These are phyloP conservation scores for Muraenolepis orangiensis DNA, from an alignment of 2,797 vertebrate genomes.

Conservation along the genomic window DNA sequence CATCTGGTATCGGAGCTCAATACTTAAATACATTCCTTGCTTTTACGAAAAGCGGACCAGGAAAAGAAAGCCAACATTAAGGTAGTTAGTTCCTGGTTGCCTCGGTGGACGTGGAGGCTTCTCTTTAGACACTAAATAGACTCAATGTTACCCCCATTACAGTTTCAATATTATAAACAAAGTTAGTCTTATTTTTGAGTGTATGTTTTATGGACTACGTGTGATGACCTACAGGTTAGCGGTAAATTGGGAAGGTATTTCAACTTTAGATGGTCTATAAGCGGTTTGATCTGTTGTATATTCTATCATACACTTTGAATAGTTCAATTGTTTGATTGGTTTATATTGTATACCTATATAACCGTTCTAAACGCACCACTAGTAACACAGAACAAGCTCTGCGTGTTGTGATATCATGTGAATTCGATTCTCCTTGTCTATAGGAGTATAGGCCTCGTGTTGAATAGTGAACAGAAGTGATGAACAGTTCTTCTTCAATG, in stretches of 20 bases:
- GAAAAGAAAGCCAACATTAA: background rate
- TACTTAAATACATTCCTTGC: constrained; percentile 25
- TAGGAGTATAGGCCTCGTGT: too few relatives aligned
- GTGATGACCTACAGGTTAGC: background rate
- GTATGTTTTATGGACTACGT: background rate
- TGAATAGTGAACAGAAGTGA: too few relatives aligned
- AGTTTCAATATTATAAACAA: background rate
- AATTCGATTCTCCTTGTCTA: background rate
- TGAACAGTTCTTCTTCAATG: too few relatives aligned
- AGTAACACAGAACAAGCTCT: background rate
- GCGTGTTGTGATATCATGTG: background rate
- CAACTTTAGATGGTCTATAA: constrained; percentile 43
- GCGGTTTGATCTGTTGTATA: constrained; percentile 47
- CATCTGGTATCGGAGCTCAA: background rate
- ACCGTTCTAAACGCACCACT: background rate
- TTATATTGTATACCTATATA: background rate
- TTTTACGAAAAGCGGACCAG: constrained; percentile 8
- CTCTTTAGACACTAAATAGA: background rate
- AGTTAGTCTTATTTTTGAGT: background rate
- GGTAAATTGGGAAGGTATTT: constrained; percentile 26
- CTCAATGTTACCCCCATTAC: background rate
- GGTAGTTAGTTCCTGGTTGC: too few relatives aligned
- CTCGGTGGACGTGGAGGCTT: too few relatives aligned
- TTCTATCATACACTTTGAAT: background rate
- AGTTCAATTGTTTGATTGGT: background rate